Percentiles rank a stretch among this genome's conserved stretches.
Conservation (phyloP, 2,113 vertebrate species). For the Anguilla rostrata region DNA sequence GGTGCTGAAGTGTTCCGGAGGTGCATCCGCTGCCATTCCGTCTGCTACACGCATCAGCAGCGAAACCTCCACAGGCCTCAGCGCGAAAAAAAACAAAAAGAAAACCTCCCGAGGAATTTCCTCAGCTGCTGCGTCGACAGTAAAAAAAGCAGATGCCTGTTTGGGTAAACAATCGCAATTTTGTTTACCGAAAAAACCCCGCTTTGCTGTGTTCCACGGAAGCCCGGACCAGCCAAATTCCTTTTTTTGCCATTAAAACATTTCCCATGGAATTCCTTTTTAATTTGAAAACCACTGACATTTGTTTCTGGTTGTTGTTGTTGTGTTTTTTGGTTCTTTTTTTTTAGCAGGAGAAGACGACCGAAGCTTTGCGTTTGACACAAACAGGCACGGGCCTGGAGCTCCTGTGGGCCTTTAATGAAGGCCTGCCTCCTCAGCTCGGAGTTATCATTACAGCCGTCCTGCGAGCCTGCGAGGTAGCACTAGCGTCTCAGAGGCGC, state of each 20-base stretch:
- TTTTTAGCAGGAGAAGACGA: not conserved
- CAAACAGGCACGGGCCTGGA: constrained; percentile 3
- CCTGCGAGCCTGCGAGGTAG: constrained; percentile 54
- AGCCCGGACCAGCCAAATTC: not conserved
- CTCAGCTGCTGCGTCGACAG: not conserved
- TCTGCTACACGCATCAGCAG: not conserved
- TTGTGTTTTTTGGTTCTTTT: not conserved
- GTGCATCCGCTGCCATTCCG: not conserved
- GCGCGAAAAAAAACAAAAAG: not conserved
- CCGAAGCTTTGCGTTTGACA: not conserved
- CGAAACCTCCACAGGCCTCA: not conserved
- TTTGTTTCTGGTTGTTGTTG: not conserved
- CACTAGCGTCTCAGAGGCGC: constrained; percentile 61
- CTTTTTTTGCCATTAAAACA: not conserved
- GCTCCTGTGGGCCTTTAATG: constrained; percentile 35
- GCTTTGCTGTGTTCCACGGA: not conserved
- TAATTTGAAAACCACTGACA: not conserved
- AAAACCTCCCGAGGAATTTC: not conserved
- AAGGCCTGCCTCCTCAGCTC: constrained; percentile 41
- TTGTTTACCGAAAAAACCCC: not conserved
- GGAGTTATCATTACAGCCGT: constrained; percentile 62
- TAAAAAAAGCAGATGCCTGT: not conserved
- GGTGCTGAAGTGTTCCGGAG: not conserved
- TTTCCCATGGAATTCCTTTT: not conserved
- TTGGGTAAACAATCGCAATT: not conserved